A percentile compares a stretch with the other conserved stretches of the same genome.
phyloP scores from a whole-genome alignment of 2,797 vertebrate species.

The Pitangus sulphuratus region DNA sequence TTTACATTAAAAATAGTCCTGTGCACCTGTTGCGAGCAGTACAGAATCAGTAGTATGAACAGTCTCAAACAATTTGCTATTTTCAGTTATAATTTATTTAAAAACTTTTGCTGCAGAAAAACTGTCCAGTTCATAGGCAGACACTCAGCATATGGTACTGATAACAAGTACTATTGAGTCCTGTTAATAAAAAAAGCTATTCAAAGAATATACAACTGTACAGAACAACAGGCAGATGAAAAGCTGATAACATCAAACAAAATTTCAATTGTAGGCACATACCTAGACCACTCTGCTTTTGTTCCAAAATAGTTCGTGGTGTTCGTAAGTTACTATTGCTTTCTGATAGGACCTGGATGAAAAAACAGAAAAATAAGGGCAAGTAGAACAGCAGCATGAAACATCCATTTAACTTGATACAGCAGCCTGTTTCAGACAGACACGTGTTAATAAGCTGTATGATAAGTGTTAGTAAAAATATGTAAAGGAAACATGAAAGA shows the following conservation, averaged over 20 bases:
- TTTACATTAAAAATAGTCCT: not conserved
- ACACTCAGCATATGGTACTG: not conserved
- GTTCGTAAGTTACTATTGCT: constrained; percentile 82
- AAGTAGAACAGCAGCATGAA: constrained; percentile 43
- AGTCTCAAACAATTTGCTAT: not conserved
- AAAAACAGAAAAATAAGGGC: constrained; percentile 69
- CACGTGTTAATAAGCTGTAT: constrained; percentile 87
- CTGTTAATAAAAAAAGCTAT: constrained; percentile 31
- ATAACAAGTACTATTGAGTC: constrained; percentile 39
- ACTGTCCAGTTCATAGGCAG: not conserved
- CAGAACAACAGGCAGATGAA: not conserved
- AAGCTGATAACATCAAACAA: not conserved
- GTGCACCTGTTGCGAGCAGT: not conserved
- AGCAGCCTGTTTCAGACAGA: constrained; percentile 80
- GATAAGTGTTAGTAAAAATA: constrained; percentile 84
- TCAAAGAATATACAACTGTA: not conserved
- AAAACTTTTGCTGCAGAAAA: not conserved
- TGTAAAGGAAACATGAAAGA: constrained; percentile 74
- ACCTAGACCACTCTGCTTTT: constrained; percentile 87
- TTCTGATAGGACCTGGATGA: constrained; percentile 84
- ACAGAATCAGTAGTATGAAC: not conserved
- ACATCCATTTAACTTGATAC: constrained; percentile 71
- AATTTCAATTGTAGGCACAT: constrained; percentile 71
- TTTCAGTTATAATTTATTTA: not conserved
- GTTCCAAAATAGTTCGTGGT: constrained; percentile 83